phyloP scores from a whole-genome alignment of 2,888 invertebrate species.

The Andrena camellia region DNA sequence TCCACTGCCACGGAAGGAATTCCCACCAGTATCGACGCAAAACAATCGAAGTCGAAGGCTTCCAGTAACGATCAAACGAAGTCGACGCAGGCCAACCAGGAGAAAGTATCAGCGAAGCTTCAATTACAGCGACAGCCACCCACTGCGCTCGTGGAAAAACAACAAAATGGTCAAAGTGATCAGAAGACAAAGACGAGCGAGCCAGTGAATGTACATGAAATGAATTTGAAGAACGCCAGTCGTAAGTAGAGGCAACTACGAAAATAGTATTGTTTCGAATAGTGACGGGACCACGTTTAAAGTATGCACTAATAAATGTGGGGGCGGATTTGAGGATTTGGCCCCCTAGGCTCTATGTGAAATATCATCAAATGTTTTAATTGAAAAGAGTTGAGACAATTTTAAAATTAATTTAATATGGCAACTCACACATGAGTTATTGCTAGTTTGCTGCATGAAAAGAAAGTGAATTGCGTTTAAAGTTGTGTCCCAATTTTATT shows the following conservation, averaged over 20 bases:
- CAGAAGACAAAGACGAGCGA: neutral
- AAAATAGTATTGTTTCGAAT: neutral
- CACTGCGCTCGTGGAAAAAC: neutral
- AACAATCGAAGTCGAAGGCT: constrained; percentile 59
- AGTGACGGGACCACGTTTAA: no score
- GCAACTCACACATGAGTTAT: no score
- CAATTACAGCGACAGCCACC: constrained; percentile 11
- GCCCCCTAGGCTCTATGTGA: no score
- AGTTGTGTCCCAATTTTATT: no score
- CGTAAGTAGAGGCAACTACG: constrained; percentile 47
- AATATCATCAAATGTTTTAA: no score
- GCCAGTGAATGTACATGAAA: constrained; percentile 31
- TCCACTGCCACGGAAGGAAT: constrained; percentile 77
- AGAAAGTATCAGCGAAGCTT: constrained; percentile 10
- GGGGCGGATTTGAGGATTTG: no score
- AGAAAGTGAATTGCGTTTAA: no score
- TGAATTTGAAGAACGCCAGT: constrained; percentile 51
- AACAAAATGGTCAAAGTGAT: neutral
- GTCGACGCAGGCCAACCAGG: constrained; percentile 26
- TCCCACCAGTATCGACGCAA: constrained; percentile 72
- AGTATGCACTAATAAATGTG: no score
- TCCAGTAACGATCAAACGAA: constrained; percentile 48
- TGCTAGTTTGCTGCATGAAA: no score
- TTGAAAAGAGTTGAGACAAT: no score
- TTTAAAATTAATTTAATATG: no score